Evolutionary conservation across 2,888 invertebrate species (phyloP).

Genomic region (Tipula lateralis): DNA sequence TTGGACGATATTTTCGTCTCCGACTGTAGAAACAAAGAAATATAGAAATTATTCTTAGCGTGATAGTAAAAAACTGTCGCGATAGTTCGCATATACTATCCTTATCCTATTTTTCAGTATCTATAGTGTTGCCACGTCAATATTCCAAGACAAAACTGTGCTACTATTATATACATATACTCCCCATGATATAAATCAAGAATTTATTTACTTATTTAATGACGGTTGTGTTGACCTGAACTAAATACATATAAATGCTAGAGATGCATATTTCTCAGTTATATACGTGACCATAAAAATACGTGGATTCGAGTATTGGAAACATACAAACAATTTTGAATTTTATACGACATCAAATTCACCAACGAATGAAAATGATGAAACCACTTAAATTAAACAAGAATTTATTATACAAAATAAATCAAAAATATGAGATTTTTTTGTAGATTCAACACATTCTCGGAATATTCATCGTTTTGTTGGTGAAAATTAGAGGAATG

Average conservation of each 20-base stretch:
- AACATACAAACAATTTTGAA: background rate
- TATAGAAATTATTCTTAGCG: too few relatives aligned
- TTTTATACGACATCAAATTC: background rate
- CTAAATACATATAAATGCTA: background rate
- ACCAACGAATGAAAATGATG: background rate
- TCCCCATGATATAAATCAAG: background rate
- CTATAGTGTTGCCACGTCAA: too few relatives aligned
- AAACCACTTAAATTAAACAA: conserved; percentile 11
- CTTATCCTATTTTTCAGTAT: too few relatives aligned
- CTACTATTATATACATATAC: too few relatives aligned
- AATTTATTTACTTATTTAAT: background rate
- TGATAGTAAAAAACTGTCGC: too few relatives aligned
- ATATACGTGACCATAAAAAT: background rate
- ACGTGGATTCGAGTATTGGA: background rate
- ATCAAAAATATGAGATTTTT: conserved; percentile 13
- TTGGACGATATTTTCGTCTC: too few relatives aligned
- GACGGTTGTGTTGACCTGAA: background rate
- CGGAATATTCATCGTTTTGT: background rate
- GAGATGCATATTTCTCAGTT: background rate
- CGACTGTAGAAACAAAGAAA: too few relatives aligned
- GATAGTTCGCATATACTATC: too few relatives aligned
- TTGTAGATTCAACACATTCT: conserved; percentile 7
- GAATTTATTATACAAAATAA: background rate
- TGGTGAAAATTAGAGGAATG: conserved; percentile 11
- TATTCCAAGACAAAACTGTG: too few relatives aligned